phyloP scores from a whole-genome alignment of 2,888 invertebrate species.

The Dicroscelio sp. region DNA sequence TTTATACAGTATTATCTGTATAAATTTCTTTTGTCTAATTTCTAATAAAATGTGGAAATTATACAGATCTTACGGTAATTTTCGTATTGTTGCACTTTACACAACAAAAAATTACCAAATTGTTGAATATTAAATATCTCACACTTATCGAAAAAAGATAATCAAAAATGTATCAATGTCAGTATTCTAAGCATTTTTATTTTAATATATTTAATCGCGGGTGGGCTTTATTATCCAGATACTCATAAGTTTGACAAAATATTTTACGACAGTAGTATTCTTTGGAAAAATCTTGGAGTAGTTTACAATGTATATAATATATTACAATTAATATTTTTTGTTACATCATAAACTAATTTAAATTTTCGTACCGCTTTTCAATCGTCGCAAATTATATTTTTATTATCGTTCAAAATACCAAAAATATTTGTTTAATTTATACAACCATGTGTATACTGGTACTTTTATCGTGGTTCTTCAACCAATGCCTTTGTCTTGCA shows the following conservation, averaged over 20 bases:
- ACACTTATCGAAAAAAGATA: background rate
- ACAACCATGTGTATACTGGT: conserved; percentile 50
- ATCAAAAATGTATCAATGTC: conserved; percentile 51
- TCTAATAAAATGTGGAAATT: too few species aligned
- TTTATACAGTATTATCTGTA: too few species aligned
- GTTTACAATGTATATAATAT: conserved; percentile 58
- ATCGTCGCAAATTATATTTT: conserved; percentile 41
- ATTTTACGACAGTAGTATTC: conserved; percentile 10
- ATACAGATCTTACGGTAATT: conserved; percentile 30
- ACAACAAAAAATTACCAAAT: conserved; percentile 18
- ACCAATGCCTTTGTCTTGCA: conserved; percentile 41
- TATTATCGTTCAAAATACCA: conserved; percentile 59
- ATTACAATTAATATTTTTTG: conserved; percentile 33
- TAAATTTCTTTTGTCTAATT: too few species aligned
- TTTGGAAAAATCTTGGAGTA: conserved; percentile 47
- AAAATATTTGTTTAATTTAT: conserved; percentile 63
- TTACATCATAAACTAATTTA: conserved; percentile 36
- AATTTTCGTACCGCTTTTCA: conserved; percentile 34
- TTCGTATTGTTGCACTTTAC: conserved; percentile 37
- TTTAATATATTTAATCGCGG: conserved; percentile 35
- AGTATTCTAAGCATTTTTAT: conserved; percentile 63
- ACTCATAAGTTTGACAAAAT: conserved; percentile 30
- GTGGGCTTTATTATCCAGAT: conserved; percentile 38
- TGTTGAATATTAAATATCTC: conserved; percentile 2
- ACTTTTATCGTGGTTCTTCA: conserved; percentile 40